phyloP scores from a whole-genome alignment of 1,140 invertebrate genomes.

The Brachionus calyciflorus region DNA sequence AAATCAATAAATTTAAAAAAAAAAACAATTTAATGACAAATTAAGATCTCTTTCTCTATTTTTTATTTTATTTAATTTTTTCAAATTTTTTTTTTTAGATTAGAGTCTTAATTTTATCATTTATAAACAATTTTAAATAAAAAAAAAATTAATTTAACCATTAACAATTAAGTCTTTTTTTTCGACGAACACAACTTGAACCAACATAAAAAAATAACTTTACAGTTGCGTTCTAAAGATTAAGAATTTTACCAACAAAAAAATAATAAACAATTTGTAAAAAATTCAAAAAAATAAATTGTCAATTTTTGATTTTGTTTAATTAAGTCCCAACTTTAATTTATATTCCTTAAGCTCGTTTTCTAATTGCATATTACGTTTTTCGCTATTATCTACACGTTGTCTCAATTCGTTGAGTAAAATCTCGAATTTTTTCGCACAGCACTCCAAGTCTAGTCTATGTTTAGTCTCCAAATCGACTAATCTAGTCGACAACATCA shows the following conservation, averaged over 20 bases:
- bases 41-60: too few relatives aligned
- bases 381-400: constrained; percentile 23
- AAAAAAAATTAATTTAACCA: constrained; percentile 12
- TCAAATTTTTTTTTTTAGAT: not conserved
- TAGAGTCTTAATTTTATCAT: not conserved
- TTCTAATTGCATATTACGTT: constrained; percentile 16
- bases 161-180: constrained; percentile 5
- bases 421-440: constrained; percentile 26
- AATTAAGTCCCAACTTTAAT: constrained; percentile 2
- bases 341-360: constrained; percentile 35
- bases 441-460: constrained; percentile 20
- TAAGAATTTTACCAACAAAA: not conserved
- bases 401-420: constrained; percentile 14
- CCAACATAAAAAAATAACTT: not conserved
- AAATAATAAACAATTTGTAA: not conserved
- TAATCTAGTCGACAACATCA: constrained; percentile 16
- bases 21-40: too few relatives aligned
- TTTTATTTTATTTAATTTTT: too few relatives aligned
- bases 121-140: constrained; percentile 18
- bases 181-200: constrained; percentile 12
- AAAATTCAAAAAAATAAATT: constrained; percentile 8
- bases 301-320: not conserved
- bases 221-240: constrained; percentile 27
- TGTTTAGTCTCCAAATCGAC: constrained; percentile 41
- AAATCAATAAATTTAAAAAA: too few relatives aligned